phyloP scores from a whole-genome alignment of 2,888 invertebrate genomes.

The Phengaris arion region DNA sequence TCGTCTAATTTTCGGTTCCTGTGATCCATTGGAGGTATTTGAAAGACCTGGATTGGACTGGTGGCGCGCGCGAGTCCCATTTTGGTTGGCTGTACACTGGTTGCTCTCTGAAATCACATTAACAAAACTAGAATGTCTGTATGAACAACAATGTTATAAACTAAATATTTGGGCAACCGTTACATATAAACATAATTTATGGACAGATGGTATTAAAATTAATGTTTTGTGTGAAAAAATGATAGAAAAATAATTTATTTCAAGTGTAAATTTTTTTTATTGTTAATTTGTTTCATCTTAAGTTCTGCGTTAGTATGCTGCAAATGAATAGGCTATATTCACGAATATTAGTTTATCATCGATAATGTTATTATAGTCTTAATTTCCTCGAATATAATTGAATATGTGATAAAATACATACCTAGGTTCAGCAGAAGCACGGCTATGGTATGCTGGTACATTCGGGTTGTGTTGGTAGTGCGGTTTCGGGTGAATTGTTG shows the following conservation, averaged over 20 bases:
- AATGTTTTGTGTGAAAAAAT: background rate
- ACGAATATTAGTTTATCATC: background rate
- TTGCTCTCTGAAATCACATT: constrained; percentile 67
- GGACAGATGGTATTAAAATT: background rate
- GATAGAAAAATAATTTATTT: background rate
- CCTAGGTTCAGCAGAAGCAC: constrained; percentile 75
- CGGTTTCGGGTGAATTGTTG: constrained; percentile 55
- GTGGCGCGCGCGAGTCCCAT: constrained; percentile 62
- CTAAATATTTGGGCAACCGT: constrained; percentile 13
- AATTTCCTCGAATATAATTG: background rate
- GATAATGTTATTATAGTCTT: background rate
- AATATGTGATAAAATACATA: constrained; percentile 40
- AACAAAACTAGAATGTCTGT: background rate
- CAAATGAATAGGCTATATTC: background rate
- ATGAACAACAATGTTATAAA: constrained; percentile 14
- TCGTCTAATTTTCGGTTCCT: constrained; percentile 69
- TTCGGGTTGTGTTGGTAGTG: constrained; percentile 63
- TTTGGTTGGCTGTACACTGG: constrained; percentile 58
- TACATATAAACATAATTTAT: background rate
- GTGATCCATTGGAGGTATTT: constrained; percentile 78
- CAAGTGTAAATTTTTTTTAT: no score
- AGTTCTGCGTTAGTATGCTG: no score
- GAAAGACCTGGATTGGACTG: constrained; percentile 76
- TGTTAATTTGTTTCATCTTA: no score
- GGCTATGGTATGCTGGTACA: constrained; percentile 71